Evolutionary conservation across 2,888 invertebrate genomes (phyloP), one percentile per base, ranked within the genome.

Genomic region (Xestia xanthographa): DNA sequence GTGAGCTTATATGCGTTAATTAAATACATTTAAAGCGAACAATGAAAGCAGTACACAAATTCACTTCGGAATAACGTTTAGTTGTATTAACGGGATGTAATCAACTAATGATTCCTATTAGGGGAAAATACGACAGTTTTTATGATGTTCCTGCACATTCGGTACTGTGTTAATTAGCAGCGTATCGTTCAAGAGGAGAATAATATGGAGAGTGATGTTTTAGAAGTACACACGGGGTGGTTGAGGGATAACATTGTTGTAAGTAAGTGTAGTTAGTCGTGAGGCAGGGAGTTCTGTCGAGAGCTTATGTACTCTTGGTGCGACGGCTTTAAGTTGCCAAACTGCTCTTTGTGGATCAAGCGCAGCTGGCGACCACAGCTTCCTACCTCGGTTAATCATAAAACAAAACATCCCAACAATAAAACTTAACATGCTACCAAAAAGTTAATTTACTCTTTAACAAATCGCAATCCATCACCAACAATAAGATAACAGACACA

Each of bases 401-500:
- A 34, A 50, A 74, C 26, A 11, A 22, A 14, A 75, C 26, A 62
- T 74, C 71, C 70, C 72, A 53, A 75, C 50, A 77, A 71, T 63
- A 84, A 67, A 63, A 63, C 79, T 45, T 60, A 41, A 67, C 38
- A 34, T 70, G 60, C 66, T 60, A 82, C 9, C 20, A 77, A 63
- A 66, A 71, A 73, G 58, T 72, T 62, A 81, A 79, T 77, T 70
- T 71, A 75, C 65, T 67, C 8, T 65, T 71, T 81, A 62, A 83
- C 69, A 73, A 66, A 68, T 58, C 62, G 63, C 70, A 56, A 73
- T 62, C 79, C 84, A 67, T 82, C 81, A 85, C 84, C 83, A 80
- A 87, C 76, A 84, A 78, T 66, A 70, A 80, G 69, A 82, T 77
- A 82, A 85, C 83, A 72, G 68, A 85, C 79, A 90, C 85, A 88